Evolutionary conservation across 35 echinoderm and acorn worm genomes (phyloP), one percentile per base, ranked within the genome.

Genomic region (Ophiothrix spiculata): DNA sequence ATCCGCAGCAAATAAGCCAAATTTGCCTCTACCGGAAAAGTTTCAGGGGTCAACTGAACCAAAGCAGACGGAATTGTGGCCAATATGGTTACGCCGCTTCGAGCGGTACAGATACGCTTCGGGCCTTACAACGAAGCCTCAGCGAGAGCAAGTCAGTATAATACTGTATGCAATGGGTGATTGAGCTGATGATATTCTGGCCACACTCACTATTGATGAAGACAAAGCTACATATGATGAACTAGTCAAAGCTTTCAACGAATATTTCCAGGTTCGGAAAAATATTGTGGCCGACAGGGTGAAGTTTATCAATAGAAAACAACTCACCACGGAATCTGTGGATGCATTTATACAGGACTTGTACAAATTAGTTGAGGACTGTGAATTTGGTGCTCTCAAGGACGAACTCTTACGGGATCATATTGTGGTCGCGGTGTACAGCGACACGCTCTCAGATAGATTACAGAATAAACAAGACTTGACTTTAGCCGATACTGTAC

Each of bases 341-440:
- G 86, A 79, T 87, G 54, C 40, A 12, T 87, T 80, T 34, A 87
- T 80, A 33, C 39, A 79, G 36, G 86, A 79, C 19, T 56, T 80
- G 40, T 87, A 87, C 76, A 60, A 77, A 33, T 42, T 87, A 25
- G 86, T 41, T 31, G 86, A 87, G 28, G 23, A 87, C 35, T 87
- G 85, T 37, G 39, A 87, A 15, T 87, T 79, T 63, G 75, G 40
- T 8, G 77, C 37, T 8, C 37, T n/a, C n/a, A n/a, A 80, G 56
- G 76, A 87, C 31, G 49, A 78, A n/a, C 33, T 87, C 1, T 60
- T 87, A 8, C 31, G 86, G 60, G 86, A 87, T 37, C 38, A 40
- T 36, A 87, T 87, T 36, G 35, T 79, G n/a, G 13, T 79, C 32
- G 77, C n/a, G n/a, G n/a, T n/a, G n/a, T n/a, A n/a, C n/a, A n/a